Evolutionary conservation across 2,797 vertebrate genomes (phyloP).

Genomic region (Hydrocynus forskahlii): DNA sequence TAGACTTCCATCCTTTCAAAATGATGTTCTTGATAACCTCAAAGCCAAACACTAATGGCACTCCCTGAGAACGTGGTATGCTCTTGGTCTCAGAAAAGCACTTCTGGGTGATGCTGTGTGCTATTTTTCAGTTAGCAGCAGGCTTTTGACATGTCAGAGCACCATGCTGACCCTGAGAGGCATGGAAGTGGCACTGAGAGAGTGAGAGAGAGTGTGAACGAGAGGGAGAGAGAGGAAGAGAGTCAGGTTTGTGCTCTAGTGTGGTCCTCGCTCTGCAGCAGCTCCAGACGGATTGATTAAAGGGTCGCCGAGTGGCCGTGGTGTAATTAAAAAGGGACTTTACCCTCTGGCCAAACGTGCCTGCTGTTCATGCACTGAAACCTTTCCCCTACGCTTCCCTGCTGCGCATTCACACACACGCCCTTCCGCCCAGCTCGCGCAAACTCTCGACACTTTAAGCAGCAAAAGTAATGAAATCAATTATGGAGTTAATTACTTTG

Average conservation of each 20-base stretch:
- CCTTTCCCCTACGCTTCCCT: constrained; percentile 56
- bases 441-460: constrained; percentile 61
- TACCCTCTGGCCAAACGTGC: constrained; percentile 59
- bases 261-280: constrained; percentile 28
- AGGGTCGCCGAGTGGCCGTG: constrained; percentile 43
- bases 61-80: neutral
- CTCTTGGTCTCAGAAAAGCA: neutral
- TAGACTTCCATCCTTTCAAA: neutral
- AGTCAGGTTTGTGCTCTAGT: neutral
- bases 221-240: neutral
- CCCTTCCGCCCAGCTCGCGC: constrained; percentile 66
- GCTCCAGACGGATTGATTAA: constrained; percentile 59
- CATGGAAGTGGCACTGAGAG: neutral
- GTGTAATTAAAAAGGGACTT: constrained; percentile 69
- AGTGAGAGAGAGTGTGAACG: neutral
- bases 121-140: neutral
- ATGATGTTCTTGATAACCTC: neutral
- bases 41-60: neutral
- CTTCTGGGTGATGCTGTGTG: neutral
- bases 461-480: constrained; percentile 71
- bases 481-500: constrained; percentile 77
- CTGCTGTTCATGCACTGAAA: constrained; percentile 64
- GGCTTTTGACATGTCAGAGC: neutral
- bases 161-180: neutral
- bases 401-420: constrained; percentile 39